Percentiles rank a stretch among this genome's conserved stretches.
Conservation (phyloP, 1,140 invertebrate genomes). For the Capitella teleta region DNA sequence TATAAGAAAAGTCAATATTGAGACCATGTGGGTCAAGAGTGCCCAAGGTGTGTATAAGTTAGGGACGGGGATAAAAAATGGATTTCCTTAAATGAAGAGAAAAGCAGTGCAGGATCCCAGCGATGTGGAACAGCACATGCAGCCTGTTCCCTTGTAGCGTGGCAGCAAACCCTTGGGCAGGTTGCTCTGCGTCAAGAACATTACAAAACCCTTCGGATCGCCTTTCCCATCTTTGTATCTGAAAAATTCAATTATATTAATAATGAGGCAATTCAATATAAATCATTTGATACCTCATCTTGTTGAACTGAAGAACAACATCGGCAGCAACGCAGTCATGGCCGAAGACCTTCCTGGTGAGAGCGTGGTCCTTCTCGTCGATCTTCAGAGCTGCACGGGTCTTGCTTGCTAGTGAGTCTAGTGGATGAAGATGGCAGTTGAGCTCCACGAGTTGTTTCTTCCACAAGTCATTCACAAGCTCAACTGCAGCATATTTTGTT, state of each 20-base stretch:
- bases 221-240: conserved; percentile 11
- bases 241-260: too few relatives aligned
- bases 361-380: background rate
- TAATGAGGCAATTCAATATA: too few relatives aligned
- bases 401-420: conserved; percentile 7
- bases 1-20: too few relatives aligned
- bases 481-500: conserved; percentile 6
- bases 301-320: conserved; percentile 5
- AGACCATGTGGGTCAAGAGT: too few relatives aligned
- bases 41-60: too few relatives aligned
- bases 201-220: conserved; percentile 7
- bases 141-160: conserved; percentile 7
- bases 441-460: conserved; percentile 7
- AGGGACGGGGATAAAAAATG: too few relatives aligned
- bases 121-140: conserved; percentile 10
- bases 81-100: too few relatives aligned
- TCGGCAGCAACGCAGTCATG: conserved; percentile 1
- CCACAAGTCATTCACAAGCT: background rate
- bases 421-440: conserved; percentile 11
- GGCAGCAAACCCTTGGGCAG: conserved; percentile 7
- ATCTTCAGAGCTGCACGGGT: conserved; percentile 1
- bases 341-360: conserved; percentile 9
- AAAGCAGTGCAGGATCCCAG: too few relatives aligned
- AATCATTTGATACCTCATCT: too few relatives aligned
- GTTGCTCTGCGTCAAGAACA: background rate